Evolutionary conservation across 2,797 vertebrate species (phyloP), one percentile per base, ranked within the genome.

Genomic region (Podargus strigoides): DNA sequence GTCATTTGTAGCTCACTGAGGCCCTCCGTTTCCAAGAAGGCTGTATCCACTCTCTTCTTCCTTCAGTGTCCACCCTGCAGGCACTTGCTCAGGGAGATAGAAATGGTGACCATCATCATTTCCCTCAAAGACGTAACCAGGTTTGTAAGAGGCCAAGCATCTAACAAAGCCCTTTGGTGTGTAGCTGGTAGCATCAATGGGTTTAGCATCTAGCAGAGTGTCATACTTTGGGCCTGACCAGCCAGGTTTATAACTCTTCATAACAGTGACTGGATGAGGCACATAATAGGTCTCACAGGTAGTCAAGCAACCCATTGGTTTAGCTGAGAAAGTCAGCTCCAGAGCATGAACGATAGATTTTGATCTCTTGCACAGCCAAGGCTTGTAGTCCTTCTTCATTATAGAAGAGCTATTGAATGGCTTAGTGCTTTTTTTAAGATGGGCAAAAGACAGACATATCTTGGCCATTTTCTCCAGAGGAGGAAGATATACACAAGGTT

Each of bases 331-430:
- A 39, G 5, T 85, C 49, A 97, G 39, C 17, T 97, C 83, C 1
- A n/a, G 37, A 59, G 18, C 2, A 20, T 87, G 96, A 72, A 41
- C 74, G 50, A 94, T 26, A 9, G 93, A 74, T 46, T 94, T 60
- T 7, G 30, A 23, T 14, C 39, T 91, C 19, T 30, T 41, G 12
- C 66, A 81, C 2, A 72, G 24, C 96, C 97, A 97, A 39, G 82
- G 93, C 70, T 97, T 97, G 46, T 95, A 97, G 66, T 97, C 95
- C 4, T 97, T 89, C 41, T 95, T 98, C 83, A 83, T 97, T 56
- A 83, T 41, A 34, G 97, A 96, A 56, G 74, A 94, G 49, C 75
- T 47, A n/a, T 91, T 90, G 15, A 98, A 98, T 26, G 14, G 68
- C 14, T 68, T 34, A 6, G 26, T 86, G 14, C 32, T 47, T 76